Conservation (phyloP, 2,113 vertebrate species). For the Clinocottus analis region DNA sequence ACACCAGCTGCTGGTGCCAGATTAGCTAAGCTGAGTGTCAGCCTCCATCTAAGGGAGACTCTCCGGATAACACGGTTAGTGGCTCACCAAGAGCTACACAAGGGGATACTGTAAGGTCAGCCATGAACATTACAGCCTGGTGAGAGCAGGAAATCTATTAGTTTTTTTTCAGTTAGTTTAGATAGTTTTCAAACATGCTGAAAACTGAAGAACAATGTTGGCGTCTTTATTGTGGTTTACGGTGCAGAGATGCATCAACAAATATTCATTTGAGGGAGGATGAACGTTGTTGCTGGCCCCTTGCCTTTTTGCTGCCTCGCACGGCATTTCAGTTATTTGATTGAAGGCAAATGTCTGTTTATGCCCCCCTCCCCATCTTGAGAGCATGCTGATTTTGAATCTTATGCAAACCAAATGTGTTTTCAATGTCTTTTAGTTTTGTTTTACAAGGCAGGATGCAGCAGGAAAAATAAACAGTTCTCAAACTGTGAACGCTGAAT, state of each 20-base stretch:
- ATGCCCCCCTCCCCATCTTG: neutral
- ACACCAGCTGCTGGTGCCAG: constrained; percentile 66
- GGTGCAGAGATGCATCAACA: neutral
- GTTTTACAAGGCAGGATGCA: neutral
- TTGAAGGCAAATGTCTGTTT: neutral
- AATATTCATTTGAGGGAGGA: neutral
- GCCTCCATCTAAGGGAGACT: constrained; percentile 47
- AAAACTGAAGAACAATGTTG: neutral
- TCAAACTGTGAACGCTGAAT: too few relatives aligned
- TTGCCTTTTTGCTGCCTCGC: neutral
- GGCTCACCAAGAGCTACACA: constrained; percentile 9
- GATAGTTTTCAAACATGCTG: neutral
- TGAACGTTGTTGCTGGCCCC: neutral
- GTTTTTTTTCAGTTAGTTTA: neutral
- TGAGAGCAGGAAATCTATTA: neutral
- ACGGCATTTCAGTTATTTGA: neutral
- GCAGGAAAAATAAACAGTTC: too few relatives aligned
- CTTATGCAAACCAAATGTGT: neutral
- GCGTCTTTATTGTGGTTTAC: neutral
- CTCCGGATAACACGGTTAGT: constrained; percentile 33
- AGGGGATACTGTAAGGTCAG: constrained; percentile 36
- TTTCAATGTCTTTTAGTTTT: too few relatives aligned
- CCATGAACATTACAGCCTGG: neutral
- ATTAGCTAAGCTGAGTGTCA: constrained; percentile 58
- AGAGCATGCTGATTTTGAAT: neutral